Percentiles rank a stretch among this genome's conserved stretches.
These are phyloP conservation scores for Porites lobata DNA, from an alignment of 92 coral and sea anemone species.

Conservation along the genomic window DNA sequence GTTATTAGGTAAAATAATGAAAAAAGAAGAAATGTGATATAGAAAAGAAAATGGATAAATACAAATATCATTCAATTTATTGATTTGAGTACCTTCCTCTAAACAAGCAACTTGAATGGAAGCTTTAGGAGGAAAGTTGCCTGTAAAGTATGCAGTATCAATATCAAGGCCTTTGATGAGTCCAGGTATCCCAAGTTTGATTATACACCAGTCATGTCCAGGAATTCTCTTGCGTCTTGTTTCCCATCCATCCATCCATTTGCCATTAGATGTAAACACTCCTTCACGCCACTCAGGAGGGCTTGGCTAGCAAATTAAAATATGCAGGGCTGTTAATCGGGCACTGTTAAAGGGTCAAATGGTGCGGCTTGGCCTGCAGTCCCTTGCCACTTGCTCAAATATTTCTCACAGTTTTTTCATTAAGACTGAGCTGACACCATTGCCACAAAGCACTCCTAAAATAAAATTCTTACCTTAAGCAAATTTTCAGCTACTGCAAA, in stretches of 20 bases:
- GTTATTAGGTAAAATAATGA: neutral
- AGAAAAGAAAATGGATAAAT: neutral
- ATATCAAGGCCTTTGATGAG: constrained; percentile 83
- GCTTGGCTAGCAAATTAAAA: constrained; percentile 42
- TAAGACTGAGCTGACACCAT: neutral
- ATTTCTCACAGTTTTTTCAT: too few species aligned
- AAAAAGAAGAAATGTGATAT: neutral
- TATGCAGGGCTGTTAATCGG: neutral
- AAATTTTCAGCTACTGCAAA: constrained; percentile 88
- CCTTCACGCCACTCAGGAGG: constrained; percentile 89
- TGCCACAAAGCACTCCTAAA: neutral
- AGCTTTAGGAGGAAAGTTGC: constrained; percentile 87
- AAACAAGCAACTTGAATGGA: constrained; percentile 84
- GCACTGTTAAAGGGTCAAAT: neutral
- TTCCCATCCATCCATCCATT: constrained; percentile 99
- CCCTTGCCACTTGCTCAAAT: too few species aligned
- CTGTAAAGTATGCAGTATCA: constrained; percentile 86
- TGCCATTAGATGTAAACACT: constrained; percentile 82
- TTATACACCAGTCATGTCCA: constrained; percentile 92
- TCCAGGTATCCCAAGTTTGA: constrained; percentile 87
- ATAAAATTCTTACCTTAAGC: constrained; percentile 66
- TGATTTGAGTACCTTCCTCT: constrained; percentile 51
- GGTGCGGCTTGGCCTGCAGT: neutral
- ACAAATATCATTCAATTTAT: too few species aligned
- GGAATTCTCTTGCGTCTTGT: constrained; percentile 84